phyloP scores from a whole-genome alignment of 2,113 vertebrate genomes.

The Brachirus orientalis region DNA sequence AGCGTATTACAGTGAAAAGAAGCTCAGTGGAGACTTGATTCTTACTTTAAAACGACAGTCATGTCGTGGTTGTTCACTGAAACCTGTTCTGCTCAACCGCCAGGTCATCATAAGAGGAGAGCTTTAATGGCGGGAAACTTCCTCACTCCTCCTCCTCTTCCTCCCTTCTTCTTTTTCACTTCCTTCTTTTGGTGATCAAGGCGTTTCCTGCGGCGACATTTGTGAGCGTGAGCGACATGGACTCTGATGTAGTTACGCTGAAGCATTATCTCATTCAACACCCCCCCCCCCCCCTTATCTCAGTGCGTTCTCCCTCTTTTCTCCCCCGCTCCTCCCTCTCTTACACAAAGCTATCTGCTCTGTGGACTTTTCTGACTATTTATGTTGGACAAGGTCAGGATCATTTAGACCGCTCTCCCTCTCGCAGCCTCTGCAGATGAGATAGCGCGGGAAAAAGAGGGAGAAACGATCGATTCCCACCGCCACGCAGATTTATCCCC shows the following conservation, averaged over 20 bases:
- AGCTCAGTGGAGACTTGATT: conserved; percentile 70
- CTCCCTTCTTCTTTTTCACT: not conserved
- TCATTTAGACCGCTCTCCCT: conserved; percentile 82
- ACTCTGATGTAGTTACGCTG: conserved; percentile 71
- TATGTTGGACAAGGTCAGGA: conserved; percentile 87
- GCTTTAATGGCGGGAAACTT: conserved; percentile 19
- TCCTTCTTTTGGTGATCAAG: not conserved
- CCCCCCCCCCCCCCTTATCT: conserved; percentile 57
- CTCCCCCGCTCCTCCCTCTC: conserved; percentile 3
- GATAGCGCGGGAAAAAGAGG: conserved; percentile 68
- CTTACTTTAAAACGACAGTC: conserved; percentile 64
- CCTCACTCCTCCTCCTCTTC: conserved; percentile 11
- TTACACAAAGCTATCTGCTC: conserved; percentile 81
- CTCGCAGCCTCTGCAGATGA: conserved; percentile 80
- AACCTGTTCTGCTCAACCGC: conserved; percentile 59
- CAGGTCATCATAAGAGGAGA: conserved; percentile 36
- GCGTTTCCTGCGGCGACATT: conserved; percentile 61
- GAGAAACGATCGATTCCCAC: conserved; percentile 77
- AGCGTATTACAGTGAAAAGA: conserved; percentile 69
- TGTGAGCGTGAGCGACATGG: conserved; percentile 45
- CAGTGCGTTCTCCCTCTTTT: conserved; percentile 22
- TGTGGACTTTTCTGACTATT: conserved; percentile 85
- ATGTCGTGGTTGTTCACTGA: conserved; percentile 39
- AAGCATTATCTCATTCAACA: conserved; percentile 69
- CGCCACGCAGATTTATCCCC: conserved; percentile 78